Evolutionary conservation across 2,113 vertebrate genomes (phyloP).

Genomic region (Psilopogon haemacephalus): DNA sequence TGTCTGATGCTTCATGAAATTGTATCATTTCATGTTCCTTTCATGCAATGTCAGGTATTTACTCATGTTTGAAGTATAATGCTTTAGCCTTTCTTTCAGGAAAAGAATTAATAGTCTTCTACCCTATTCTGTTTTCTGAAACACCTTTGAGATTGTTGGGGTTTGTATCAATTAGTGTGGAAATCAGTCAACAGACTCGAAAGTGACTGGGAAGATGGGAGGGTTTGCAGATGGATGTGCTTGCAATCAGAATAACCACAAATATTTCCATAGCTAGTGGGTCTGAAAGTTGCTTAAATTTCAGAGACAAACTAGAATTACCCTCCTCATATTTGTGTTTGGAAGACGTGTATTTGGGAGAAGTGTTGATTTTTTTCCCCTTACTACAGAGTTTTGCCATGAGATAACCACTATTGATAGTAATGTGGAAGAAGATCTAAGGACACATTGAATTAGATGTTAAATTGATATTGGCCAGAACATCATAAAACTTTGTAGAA

Average conservation of each 20-base stretch:
- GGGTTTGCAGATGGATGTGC: neutral
- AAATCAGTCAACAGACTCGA: neutral
- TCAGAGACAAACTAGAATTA: neutral
- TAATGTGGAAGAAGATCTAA: neutral
- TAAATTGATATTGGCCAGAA: neutral
- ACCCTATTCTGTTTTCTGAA: neutral
- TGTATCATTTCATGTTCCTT: neutral
- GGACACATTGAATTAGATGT: neutral
- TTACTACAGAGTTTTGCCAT: neutral
- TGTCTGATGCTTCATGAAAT: neutral
- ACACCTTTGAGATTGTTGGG: neutral
- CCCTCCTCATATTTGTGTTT: neutral
- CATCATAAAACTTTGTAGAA: too few species aligned
- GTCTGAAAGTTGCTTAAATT: neutral
- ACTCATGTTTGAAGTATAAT: neutral
- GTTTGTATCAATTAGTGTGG: neutral
- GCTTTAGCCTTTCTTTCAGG: neutral
- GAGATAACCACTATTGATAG: neutral
- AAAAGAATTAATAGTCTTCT: neutral
- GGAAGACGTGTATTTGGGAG: neutral
- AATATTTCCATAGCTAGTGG: neutral
- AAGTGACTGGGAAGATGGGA: neutral
- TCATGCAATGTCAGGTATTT: neutral
- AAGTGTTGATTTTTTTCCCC: neutral
- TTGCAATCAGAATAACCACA: neutral